Percentiles rank a stretch among this genome's conserved stretches.
These are phyloP conservation scores for Oscheius sp. DNA, from an alignment of 2,888 invertebrate species.

Conservation along the genomic window DNA sequence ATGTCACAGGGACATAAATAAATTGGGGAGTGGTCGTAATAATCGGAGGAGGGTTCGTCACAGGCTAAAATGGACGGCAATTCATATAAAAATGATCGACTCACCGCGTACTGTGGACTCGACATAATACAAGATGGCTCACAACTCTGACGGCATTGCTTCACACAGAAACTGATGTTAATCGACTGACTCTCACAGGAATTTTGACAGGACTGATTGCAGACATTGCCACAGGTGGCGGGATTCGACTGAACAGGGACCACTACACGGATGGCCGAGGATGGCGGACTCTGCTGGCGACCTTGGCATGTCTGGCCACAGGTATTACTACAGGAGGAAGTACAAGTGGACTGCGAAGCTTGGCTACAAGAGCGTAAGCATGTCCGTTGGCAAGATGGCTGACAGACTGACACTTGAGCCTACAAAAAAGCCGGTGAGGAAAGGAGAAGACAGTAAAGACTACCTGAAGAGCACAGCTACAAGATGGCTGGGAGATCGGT, in stretches of 20 bases:
- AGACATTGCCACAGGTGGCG: constrained; percentile 47
- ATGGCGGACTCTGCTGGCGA: neutral
- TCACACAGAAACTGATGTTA: neutral
- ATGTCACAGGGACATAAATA: constrained; percentile 20
- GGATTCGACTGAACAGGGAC: constrained; percentile 48
- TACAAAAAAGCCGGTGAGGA: neutral
- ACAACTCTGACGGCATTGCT: constrained; percentile 35
- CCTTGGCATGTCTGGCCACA: constrained; percentile 45
- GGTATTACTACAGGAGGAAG: constrained; percentile 50
- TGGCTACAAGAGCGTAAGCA: constrained; percentile 48
- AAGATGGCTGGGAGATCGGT: constrained; percentile 32
- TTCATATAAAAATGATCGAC: neutral
- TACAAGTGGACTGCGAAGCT: constrained; percentile 42
- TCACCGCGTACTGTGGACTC: neutral
- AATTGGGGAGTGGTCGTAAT: constrained; percentile 25
- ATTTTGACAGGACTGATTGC: constrained; percentile 43
- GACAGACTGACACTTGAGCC: constrained; percentile 48
- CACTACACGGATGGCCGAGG: constrained; percentile 40
- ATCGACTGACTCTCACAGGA: constrained; percentile 43
- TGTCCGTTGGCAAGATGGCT: constrained; percentile 49
- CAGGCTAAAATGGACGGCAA: neutral
- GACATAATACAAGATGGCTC: constrained; percentile 50
- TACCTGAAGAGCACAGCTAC: constrained; percentile 44
- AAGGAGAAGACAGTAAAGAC: neutral
- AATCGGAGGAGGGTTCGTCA: constrained; percentile 20